Conservation (phyloP, 2,113 vertebrate species). For the Argyrosomus japonicus region DNA sequence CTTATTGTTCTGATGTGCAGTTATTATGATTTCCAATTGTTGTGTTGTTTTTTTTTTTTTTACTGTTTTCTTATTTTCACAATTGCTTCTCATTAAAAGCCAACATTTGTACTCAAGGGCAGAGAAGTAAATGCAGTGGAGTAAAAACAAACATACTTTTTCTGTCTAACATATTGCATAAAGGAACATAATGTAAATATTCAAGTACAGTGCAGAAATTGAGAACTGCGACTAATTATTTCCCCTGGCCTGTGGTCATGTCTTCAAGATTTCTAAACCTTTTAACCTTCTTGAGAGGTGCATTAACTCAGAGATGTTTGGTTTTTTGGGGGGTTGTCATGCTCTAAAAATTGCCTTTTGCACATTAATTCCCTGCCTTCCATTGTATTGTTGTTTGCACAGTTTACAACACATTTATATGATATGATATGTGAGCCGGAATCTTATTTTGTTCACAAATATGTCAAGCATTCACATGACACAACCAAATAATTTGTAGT, state of each 20-base stretch:
- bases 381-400: neutral
- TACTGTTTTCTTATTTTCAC: neutral
- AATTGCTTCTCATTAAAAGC: neutral
- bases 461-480: constrained; percentile 35
- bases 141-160: neutral
- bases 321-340: neutral
- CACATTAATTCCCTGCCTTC: neutral
- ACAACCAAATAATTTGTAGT: constrained; percentile 34
- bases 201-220: too few relatives aligned
- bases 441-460: constrained; percentile 13
- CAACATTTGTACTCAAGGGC: neutral
- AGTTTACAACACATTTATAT: neutral
- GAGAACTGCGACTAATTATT: neutral
- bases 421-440: neutral
- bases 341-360: constrained; percentile 4
- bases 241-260: neutral
- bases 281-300: neutral
- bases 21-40: too few relatives aligned
- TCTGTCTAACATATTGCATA: neutral
- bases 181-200: neutral
- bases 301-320: neutral
- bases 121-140: neutral
- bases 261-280: neutral
- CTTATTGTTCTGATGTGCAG: too few relatives aligned
- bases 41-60: too few relatives aligned